phyloP scores from a whole-genome alignment of 2,113 vertebrate genomes.

The Rhabdornis inornatus region DNA sequence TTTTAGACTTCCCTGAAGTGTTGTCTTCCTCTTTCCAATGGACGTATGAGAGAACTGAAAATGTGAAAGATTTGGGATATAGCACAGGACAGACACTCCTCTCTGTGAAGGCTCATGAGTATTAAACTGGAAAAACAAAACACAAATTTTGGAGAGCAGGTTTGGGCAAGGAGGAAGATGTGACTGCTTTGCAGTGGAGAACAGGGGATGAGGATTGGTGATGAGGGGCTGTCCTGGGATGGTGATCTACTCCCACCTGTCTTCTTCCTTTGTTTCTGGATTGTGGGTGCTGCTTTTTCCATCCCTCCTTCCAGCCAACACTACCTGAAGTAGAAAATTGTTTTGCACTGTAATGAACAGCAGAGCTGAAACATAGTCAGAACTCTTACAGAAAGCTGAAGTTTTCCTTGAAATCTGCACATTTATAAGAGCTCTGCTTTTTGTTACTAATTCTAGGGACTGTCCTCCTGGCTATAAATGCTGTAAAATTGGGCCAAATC shows the following conservation, averaged over 20 bases:
- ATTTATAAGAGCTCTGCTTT: not conserved
- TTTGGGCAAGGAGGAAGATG: not conserved
- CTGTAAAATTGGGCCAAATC: constrained; percentile 80
- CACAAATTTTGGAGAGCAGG: not conserved
- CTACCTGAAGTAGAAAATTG: not conserved
- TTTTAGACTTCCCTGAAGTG: not conserved
- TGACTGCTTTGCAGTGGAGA: not conserved
- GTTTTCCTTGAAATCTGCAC: not conserved
- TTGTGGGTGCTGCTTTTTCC: not conserved
- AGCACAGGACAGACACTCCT: not conserved
- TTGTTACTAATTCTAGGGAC: constrained; percentile 63
- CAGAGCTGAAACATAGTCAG: not conserved
- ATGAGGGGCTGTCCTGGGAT: not conserved
- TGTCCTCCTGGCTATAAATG: constrained; percentile 84
- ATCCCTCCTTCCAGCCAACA: not conserved
- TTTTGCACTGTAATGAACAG: not conserved
- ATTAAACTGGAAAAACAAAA: not conserved
- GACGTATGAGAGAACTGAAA: not conserved
- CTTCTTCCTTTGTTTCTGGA: not conserved
- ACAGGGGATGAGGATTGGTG: not conserved
- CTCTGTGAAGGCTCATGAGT: not conserved
- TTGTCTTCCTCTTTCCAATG: not conserved
- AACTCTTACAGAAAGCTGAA: not conserved
- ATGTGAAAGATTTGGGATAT: not conserved
- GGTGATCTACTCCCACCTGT: not conserved